Evolutionary conservation across 2,113 vertebrate genomes (phyloP).

Genomic region (Brachypodius melanocephalos): DNA sequence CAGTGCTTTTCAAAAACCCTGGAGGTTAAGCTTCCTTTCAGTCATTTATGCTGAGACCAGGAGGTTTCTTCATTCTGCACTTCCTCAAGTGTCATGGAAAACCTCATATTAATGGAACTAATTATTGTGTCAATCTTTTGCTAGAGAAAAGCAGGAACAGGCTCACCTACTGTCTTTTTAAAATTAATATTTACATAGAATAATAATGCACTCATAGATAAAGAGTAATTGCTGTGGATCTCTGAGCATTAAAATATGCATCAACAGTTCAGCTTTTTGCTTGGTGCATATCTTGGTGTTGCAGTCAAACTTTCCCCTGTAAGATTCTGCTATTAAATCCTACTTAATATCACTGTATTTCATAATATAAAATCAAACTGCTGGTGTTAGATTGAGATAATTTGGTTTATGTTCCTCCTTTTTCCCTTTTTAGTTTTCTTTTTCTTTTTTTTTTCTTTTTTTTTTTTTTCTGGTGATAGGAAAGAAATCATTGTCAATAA

Average conservation of each 20-base stretch:
- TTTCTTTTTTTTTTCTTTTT: no score
- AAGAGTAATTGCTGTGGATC: not conserved
- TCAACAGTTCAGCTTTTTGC: not conserved
- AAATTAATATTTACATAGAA: not conserved
- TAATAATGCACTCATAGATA: not conserved
- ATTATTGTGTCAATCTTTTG: not conserved
- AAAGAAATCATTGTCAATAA: not conserved
- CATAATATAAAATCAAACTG: not conserved
- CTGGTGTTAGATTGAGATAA: not conserved
- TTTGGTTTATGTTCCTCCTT: not conserved
- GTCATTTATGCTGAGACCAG: not conserved
- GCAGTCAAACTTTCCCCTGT: not conserved
- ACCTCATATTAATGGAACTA: not conserved
- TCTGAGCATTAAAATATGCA: not conserved
- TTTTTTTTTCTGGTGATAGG: not conserved
- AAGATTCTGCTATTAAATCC: not conserved
- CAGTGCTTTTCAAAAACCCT: not conserved
- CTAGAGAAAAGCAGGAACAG: not conserved
- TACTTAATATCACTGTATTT: not conserved
- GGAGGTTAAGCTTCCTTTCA: not conserved
- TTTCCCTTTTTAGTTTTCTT: not conserved
- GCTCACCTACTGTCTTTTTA: not conserved
- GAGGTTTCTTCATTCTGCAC: not conserved
- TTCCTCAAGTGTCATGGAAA: not conserved
- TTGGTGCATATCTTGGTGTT: not conserved